Conservation (phyloP, 2,888 invertebrate genomes). For the Parapristionchus giblindavisi region DNA sequence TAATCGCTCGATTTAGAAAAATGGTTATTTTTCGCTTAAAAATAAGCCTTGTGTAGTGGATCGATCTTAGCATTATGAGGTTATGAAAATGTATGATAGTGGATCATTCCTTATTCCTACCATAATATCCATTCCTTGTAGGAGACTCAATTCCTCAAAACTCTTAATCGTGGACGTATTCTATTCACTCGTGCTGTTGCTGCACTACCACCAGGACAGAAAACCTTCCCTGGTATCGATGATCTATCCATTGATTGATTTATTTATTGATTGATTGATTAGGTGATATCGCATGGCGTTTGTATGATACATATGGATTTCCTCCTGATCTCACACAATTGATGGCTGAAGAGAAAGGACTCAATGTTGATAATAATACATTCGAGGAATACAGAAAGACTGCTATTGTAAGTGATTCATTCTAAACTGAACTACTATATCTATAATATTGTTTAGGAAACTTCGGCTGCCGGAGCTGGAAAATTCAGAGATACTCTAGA, state of each 20-base stretch:
- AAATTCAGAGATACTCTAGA: conserved; percentile 80
- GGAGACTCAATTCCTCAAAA: conserved; percentile 95
- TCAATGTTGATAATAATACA: conserved; percentile 85
- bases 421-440: neutral
- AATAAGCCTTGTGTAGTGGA: too few relatives aligned
- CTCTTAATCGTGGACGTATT: conserved; percentile 86
- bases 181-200: conserved; percentile 88
- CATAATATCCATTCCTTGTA: neutral
- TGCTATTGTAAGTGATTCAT: conserved; percentile 74
- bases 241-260: neutral
- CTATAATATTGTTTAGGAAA: conserved; percentile 73
- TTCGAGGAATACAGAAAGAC: conserved; percentile 91
- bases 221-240: conserved; percentile 79
- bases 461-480: conserved; percentile 80
- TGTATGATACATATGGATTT: conserved; percentile 99
- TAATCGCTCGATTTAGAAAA: too few relatives aligned
- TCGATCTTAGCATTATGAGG: too few relatives aligned
- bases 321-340: conserved; percentile 95
- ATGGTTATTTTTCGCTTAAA: too few relatives aligned
- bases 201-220: conserved; percentile 79
- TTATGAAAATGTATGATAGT: too few relatives aligned
- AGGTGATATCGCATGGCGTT: conserved; percentile 93
- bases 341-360: conserved; percentile 94
- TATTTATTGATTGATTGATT: neutral
- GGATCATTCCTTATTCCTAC: neutral